Base-by-base conservation (phyloP, 1,140 invertebrate genomes). In the Leptonema lineaticorne region DNA sequence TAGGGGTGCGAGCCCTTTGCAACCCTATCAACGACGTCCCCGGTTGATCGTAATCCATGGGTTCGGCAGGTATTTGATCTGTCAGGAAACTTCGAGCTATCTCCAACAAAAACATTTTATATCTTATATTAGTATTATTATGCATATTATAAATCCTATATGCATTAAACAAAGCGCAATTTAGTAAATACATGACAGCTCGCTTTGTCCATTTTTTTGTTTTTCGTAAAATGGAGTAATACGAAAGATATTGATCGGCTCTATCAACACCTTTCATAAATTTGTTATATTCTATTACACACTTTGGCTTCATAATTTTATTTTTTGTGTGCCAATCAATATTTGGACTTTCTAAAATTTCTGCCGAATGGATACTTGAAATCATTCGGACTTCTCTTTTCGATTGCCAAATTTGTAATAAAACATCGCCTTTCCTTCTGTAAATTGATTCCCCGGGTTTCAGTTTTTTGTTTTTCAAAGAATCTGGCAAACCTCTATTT, bases 241-340 rank as follows among this genome's bases (percentile, higher is more conserved):
- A n/a, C n/a, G n/a, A n/a, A n/a, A n/a, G n/a, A n/a, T n/a, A n/a
- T n/a, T n/a, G n/a, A 41, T 41, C 16, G 9, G n/a, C n/a, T n/a
- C 37, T 16, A 11, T 41, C 11, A 41, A 16, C 2, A 14, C 67
- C 56, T 46, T 71, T 73, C 62, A 71, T 73, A 48, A 64, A 74
- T 53, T 63, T 72, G 22, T 74, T 67, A 53, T 68, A 69, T 30
- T 69, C 63, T 22, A 67, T 67, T 16, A 69, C n/a, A 4, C 4
- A 67, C 14, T 33, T 67, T 8, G 68, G 68, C 26, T 69, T 69
- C 11, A 7, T n/a, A 53, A 41, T 69, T 16, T 24, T 11, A 11
- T 11, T 56, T 59, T 11, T 1, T 59, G 2, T 11, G 3, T 11
- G 7, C 9, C 1, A 1, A 14, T 29, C 16, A n/a, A n/a, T n/a